phyloP scores from a whole-genome alignment of 2,797 vertebrate genomes.

The Artibeus jamaicensis region DNA sequence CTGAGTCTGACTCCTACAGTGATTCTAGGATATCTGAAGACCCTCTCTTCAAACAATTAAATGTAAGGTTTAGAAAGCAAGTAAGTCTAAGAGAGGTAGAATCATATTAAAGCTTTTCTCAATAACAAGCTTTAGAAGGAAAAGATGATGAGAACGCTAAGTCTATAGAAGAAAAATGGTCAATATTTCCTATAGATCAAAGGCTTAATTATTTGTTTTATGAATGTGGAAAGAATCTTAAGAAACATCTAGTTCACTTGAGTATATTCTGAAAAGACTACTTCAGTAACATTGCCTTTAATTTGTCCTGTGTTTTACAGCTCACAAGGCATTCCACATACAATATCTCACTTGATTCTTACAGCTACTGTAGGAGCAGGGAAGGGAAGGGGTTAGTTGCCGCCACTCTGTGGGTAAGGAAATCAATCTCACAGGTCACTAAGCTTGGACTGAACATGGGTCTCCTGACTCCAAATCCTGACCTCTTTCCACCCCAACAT shows the following conservation, averaged over 20 bases:
- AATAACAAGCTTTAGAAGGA: not conserved
- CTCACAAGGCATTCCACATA: not conserved
- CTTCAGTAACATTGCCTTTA: not conserved
- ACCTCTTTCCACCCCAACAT: not conserved
- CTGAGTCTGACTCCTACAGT: not conserved
- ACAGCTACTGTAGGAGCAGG: not conserved
- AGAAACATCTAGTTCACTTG: not conserved
- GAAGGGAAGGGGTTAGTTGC: not conserved
- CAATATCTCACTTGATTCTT: not conserved
- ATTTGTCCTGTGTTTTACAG: not conserved
- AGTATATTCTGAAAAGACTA: not conserved
- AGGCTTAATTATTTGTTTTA: not conserved
- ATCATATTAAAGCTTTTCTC: not conserved
- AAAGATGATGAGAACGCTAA: not conserved
- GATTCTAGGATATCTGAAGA: not conserved
- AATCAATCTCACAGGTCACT: not conserved
- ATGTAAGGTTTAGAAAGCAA: conserved; percentile 7
- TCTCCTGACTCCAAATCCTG: not conserved
- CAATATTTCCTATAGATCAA: not conserved
- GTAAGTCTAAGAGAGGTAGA: not conserved
- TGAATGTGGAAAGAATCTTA: not conserved
- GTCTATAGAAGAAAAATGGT: not conserved
- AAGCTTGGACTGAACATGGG: not conserved
- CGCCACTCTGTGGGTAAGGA: not conserved
- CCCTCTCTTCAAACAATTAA: not conserved